Evolutionary conservation across 1,140 invertebrate species (phyloP), one percentile per base, ranked within the genome.

Genomic region (Ceratitis capitata): DNA sequence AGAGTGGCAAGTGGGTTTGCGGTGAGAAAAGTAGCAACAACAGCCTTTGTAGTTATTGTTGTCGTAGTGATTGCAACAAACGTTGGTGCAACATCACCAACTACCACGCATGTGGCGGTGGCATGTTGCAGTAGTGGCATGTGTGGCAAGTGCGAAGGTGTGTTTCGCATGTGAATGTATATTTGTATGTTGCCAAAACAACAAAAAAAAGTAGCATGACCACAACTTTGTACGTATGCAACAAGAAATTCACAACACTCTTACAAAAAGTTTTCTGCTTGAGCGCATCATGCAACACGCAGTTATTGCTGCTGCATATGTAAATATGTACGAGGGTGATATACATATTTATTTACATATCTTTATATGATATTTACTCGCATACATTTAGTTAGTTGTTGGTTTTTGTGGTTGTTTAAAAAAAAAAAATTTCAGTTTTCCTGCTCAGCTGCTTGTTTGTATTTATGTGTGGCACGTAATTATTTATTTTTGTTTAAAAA

Each of bases 191-290:
- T 14, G 32, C 29, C n/a, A 12, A 32, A 61, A 61, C 16, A 74
- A 74, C 64, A 14, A 12, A 69, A 2, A 69, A 39, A 3, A n/a
- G 7, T 42, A 23, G 58, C 58, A 42, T 39, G n/a, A 78, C 69
- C 32, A 42, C 42, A 69, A 56, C 29, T 69, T 78, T 78, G 45
- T 45, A 39, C 69, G 45, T n/a, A 78, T 78, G 69, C 69, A 64
- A 56, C 29, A 64, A 45, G 14, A 23, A 78, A 2, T 78, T 5
- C 39, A 45, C 69, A 45, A 45, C 69, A 45, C n/a, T 39, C 32
- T 35, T n/a, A 69, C 64, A 69, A 69, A 42, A 35, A 26, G 69
- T 26, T 78, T 78, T 35, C 39, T 78, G 23, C 69, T 45, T 26
- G 69, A 42, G 16, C 12, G 69, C 39, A 42, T 5, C 69, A 78